Conservation (phyloP, 2,797 vertebrate species). For the Ficedula albicollis region DNA sequence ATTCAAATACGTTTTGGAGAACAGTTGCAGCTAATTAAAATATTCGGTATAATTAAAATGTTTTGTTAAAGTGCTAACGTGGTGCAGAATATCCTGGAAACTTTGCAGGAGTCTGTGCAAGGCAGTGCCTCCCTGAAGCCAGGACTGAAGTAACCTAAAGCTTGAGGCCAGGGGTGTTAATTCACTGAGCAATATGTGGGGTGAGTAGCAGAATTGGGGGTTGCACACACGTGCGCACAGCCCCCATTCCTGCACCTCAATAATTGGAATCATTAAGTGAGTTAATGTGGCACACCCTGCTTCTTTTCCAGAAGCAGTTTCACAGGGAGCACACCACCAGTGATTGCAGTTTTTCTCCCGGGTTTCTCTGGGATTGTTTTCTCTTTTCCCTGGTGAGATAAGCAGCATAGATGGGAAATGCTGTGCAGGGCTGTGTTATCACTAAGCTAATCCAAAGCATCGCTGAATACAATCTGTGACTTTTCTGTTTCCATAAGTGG, state of each 20-base stretch:
- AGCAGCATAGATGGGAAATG: neutral
- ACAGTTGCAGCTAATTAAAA: neutral
- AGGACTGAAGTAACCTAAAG: neutral
- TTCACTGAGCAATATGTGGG: neutral
- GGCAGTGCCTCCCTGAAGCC: neutral
- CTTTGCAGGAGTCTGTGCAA: neutral
- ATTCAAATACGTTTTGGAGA: neutral
- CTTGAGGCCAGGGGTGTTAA: neutral
- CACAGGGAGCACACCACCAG: neutral
- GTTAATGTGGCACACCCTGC: neutral
- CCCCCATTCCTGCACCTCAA: neutral
- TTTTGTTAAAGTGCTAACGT: neutral
- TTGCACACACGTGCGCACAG: neutral
- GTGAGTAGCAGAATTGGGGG: neutral
- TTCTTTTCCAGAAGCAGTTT: neutral
- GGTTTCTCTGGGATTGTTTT: constrained; percentile 1
- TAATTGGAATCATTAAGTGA: neutral
- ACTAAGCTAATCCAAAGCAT: constrained; percentile 47
- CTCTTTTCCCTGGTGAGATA: neutral
- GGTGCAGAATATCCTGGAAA: neutral
- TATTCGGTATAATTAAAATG: neutral
- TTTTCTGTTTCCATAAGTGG: constrained; percentile 53
- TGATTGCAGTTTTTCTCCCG: neutral
- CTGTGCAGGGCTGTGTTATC: neutral
- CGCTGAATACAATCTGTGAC: constrained; percentile 1